Evolutionary conservation across 2,888 invertebrate species (phyloP).

Genomic region (Heteromyza rotundicornis): DNA sequence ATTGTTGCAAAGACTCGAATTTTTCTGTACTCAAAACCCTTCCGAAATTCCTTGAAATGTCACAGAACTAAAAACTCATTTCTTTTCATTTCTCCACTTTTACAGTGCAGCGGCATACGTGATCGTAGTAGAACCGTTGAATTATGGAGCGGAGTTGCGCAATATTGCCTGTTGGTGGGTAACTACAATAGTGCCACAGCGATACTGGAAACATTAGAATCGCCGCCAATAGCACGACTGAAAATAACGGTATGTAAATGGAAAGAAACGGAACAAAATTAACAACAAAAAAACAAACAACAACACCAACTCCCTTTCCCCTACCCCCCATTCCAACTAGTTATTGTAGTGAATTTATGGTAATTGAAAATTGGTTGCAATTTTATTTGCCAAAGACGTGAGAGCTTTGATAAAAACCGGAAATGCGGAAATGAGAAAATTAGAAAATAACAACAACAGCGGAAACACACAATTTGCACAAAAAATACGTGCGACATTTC

Average conservation of each 20-base stretch:
- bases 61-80: too few relatives aligned
- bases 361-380: neutral
- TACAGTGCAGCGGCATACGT: constrained; percentile 58
- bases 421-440: too few relatives aligned
- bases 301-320: too few relatives aligned
- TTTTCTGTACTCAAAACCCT: too few relatives aligned
- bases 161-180: constrained; percentile 62
- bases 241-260: constrained; percentile 59
- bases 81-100: too few relatives aligned
- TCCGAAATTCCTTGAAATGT: too few relatives aligned
- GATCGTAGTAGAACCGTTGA: constrained; percentile 61
- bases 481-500: neutral
- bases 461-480: neutral
- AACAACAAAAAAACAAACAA: constrained; percentile 12
- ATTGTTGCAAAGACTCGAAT: too few relatives aligned
- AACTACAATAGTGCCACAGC: constrained; percentile 63
- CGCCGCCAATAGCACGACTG: constrained; percentile 60
- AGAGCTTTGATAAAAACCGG: neutral
- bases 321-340: neutral
- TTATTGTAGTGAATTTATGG: constrained; percentile 6
- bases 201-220: constrained; percentile 61
- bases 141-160: constrained; percentile 62
- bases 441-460: too few relatives aligned
- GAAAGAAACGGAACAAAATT: constrained; percentile 8
- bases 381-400: neutral